Evolutionary conservation across 2,113 vertebrate species (phyloP), one percentile per base, ranked within the genome.

Genomic region (Ailurus styani): DNA sequence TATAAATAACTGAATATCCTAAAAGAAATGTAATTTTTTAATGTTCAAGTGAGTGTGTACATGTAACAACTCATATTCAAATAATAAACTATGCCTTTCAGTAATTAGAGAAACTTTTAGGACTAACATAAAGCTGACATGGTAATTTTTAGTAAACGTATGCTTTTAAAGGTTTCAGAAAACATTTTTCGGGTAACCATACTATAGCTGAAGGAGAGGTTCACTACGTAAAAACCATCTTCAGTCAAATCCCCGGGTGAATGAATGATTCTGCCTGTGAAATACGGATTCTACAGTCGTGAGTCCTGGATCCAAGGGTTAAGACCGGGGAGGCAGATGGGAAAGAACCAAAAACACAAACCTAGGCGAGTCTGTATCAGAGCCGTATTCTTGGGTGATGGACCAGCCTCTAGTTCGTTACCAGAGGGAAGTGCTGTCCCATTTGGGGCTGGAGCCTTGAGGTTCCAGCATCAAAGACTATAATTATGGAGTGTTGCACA

Each of bases 31-130:
- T 25, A 73, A 86, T 70, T 62, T 87, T 90, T 85, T 82, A 64
- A 55, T 88, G 21, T 91, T 87, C 14, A 87, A 57, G 13, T 55
- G 70, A 31, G 47, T 93, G 14, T 81, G 6, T 87, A 23, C 87
- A 6, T 89, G 3, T 68, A 93, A 75, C 8, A 92, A 40, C 72
- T 88, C 17, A 37, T 68, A 45, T 66, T 81, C 88, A 31, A 96
- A 60, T 84, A 96, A 78, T 21, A 64, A 70, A 73, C 15, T 78
- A 4, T 81, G 54, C 37, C 50, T 82, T 97, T 92, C 40, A 95
- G 78, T 84, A 96, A 91, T 92, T 86, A 78, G 50, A 95, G 87
- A 75, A 91, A 13, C 18, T 90, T 68, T 91, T 92, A 96, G 92
- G 18, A 93, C 40, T 93, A 66, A 87, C 6, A 29, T 72, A 29